Evolutionary conservation across 2,797 vertebrate species (phyloP).

Genomic region (Sebastes steindachneri): DNA sequence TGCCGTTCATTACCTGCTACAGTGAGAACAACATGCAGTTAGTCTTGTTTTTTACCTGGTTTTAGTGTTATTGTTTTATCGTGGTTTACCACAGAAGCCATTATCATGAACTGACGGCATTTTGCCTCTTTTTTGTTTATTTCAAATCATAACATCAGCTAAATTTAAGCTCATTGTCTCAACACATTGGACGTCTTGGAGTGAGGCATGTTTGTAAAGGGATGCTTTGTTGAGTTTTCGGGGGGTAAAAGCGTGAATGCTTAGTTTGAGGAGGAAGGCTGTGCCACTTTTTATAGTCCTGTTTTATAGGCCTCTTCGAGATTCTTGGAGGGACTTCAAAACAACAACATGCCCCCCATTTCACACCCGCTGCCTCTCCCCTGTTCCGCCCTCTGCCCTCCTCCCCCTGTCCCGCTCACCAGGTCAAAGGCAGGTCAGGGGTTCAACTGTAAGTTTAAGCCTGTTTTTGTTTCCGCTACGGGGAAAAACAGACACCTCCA

Average conservation of each 20-base stretch:
- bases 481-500: conserved; percentile 76
- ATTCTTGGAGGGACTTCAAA: conserved; percentile 87
- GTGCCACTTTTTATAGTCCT: conserved; percentile 81
- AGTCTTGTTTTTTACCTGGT: background rate
- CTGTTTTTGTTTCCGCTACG: conserved; percentile 78
- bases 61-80: background rate
- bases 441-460: conserved; percentile 90
- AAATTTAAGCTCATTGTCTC: background rate
- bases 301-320: conserved; percentile 85
- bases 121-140: background rate
- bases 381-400: conserved; percentile 72
- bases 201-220: background rate
- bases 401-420: conserved; percentile 71
- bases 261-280: conserved; percentile 60
- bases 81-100: background rate
- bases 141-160: background rate
- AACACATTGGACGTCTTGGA: background rate
- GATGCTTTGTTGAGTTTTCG: conserved; percentile 29
- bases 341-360: conserved; percentile 83
- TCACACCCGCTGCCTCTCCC: conserved; percentile 74
- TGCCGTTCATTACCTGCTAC: background rate
- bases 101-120: background rate
- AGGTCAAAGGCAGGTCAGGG: conserved; percentile 89
- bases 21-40: background rate
- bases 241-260: conserved; percentile 41